These are phyloP conservation scores for Myotis planiceps DNA, from an alignment of 2,797 vertebrate genomes.

Conservation along the genomic window DNA sequence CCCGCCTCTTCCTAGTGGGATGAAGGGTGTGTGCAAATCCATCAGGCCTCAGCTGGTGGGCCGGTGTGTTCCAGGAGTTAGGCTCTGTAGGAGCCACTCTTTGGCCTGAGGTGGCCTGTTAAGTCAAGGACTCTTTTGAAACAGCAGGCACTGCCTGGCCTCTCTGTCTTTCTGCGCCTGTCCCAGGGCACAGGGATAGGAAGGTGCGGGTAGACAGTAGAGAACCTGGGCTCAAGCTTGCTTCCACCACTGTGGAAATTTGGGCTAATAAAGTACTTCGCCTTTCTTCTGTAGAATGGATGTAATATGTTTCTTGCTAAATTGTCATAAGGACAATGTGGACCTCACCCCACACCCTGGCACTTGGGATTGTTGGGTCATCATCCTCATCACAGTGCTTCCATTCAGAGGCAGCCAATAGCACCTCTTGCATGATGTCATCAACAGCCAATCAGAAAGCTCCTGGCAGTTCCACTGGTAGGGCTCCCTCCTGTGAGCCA, in stretches of 20 bases:
- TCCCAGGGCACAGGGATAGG: neutral
- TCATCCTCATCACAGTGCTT: neutral
- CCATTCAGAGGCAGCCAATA: neutral
- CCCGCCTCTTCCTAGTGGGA: fast-evolving
- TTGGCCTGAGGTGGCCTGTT: neutral
- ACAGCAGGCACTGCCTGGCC: neutral
- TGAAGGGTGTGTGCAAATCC: neutral
- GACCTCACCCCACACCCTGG: neutral
- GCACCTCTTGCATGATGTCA: neutral
- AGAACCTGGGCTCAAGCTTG: neutral
- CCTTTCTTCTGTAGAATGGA: neutral
- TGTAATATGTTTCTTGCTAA: neutral
- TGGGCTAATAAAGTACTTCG: neutral
- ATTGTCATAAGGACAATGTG: neutral
- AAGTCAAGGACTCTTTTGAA: neutral
- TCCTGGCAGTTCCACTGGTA: neutral
- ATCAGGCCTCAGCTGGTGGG: neutral
- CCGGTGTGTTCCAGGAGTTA: neutral
- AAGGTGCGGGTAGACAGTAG: neutral
- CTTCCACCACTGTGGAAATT: neutral
- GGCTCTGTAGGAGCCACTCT: neutral
- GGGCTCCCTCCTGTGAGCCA: neutral
- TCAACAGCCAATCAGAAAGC: slow-evolving; percentile 35
- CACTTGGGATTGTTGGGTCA: neutral
- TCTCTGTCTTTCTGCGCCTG: neutral